A percentile compares a stretch with the other conserved stretches of the same genome.
Conservation (phyloP, 2,888 invertebrate genomes). For the Temnothorax unifasciatus region DNA sequence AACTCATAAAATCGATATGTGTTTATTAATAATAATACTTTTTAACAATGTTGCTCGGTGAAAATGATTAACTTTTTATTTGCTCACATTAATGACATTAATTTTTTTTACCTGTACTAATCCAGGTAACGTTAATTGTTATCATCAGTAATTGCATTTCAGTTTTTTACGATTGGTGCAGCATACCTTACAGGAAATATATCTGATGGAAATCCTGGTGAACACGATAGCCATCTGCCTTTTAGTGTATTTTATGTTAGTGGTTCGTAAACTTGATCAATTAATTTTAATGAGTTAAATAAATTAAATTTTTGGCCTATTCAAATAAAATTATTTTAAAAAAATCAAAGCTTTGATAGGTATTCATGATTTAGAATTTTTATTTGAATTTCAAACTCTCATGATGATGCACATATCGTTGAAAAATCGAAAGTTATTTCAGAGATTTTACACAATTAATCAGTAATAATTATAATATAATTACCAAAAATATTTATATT, state of each 20-base stretch:
- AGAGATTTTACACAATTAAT: neutral
- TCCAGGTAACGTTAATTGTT: neutral
- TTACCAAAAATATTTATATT: neutral
- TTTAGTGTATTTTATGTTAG: slow-evolving; percentile 28
- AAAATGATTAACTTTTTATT: neutral
- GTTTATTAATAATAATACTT: neutral
- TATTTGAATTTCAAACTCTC: neutral
- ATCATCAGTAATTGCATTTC: slow-evolving; percentile 24
- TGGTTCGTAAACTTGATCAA: slow-evolving; percentile 13
- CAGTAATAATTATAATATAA: neutral
- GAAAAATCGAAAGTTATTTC: neutral
- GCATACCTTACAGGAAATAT: slow-evolving; percentile 29
- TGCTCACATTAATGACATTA: neutral
- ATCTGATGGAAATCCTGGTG: slow-evolving; percentile 30
- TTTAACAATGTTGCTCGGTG: neutral
- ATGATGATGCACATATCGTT: neutral
- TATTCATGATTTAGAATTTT: neutral
- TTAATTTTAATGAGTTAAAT: neutral
- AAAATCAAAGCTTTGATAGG: neutral
- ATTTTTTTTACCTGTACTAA: neutral
- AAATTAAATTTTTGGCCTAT: neutral
- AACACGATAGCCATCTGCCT: slow-evolving; percentile 23
- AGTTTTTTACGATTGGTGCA: slow-evolving; percentile 34
- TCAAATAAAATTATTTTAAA: neutral
- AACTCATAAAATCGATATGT: no score